Evolutionary conservation across 2,797 vertebrate species (phyloP), one percentile per base, ranked within the genome.

Genomic region (Poliocrania exsul): DNA sequence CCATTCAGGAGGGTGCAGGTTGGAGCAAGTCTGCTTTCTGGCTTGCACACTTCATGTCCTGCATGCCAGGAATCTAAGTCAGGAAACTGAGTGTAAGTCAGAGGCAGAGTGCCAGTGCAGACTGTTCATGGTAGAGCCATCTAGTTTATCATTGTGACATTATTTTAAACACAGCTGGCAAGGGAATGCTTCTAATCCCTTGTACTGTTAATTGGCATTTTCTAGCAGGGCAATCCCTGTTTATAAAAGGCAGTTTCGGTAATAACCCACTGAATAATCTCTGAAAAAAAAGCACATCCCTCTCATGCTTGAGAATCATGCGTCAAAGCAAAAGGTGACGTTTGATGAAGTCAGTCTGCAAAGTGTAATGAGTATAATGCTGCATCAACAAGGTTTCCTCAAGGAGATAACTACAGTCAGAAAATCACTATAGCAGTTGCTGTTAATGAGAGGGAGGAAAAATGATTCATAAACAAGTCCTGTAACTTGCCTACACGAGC

Each of bases 401-500:
- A 3, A 84, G 92, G 86, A 95, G 81, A 80, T 88, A 91, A 85
- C 74, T 61, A 49, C 0, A 0, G 60, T 64, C 69, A 92, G 81
- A 95, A 86, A 89, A 92, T 62, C 64, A 73, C 85, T 85, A 58
- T 5, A 50, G 54, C 62, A 58, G 58, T 75, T 4, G 4, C 51
- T 78, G 44, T 65, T 91, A 87, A 71, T 64, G 71, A 65, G 81
- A 67, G 23, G 40, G 60, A 92, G 83, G 81, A 91, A 87, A 50
- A 92, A 81, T 60, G 65, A 88, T 82, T 88, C 90, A 81, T 83
- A 95, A 92, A 82, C 74, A 93, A 88, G 57, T 85, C n/a, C 7
- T 80, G 81, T 82, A 87, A 90, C 37, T 85, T 84, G 81, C 74
- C 88, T 64, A n/a, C 71, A 82, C 69, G 84, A 93, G 60, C 92